A percentile compares a stretch with the other conserved stretches of the same genome.
Conservation (phyloP, 2,113 vertebrate genomes). For the Circaetus cinerascens region DNA sequence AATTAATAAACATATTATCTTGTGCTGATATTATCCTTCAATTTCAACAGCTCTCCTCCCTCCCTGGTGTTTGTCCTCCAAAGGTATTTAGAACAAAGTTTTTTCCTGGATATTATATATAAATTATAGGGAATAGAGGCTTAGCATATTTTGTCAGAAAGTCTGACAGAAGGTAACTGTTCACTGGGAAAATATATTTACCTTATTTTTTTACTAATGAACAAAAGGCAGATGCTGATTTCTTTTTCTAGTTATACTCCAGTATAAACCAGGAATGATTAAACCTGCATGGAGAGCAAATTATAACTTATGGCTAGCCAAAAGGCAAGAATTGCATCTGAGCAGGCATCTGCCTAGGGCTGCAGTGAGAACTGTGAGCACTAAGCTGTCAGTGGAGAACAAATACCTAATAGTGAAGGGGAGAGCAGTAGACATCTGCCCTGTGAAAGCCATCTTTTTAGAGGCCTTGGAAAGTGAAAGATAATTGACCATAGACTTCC, state of each 20-base stretch:
- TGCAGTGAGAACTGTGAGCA: background rate
- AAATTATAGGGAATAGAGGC: background rate
- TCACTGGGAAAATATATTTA: background rate
- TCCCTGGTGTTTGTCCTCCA: background rate
- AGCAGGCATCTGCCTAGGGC: background rate
- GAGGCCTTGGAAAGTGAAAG: background rate
- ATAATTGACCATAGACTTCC: background rate
- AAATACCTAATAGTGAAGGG: background rate
- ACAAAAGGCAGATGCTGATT: background rate
- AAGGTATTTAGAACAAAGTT: background rate
- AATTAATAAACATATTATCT: background rate
- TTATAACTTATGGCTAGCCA: background rate
- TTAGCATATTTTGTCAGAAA: background rate
- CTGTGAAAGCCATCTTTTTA: background rate
- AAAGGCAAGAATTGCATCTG: background rate
- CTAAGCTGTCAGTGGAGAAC: background rate
- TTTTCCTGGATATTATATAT: background rate
- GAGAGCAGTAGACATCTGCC: background rate
- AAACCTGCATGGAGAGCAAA: background rate
- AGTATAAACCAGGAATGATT: background rate
- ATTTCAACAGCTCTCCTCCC: background rate
- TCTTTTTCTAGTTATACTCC: background rate
- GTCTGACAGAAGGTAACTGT: background rate
- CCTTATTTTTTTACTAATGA: background rate
- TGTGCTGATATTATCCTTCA: background rate